These are phyloP conservation scores for Centropus bengalensis DNA, from an alignment of 2,113 vertebrate genomes.

Conservation along the genomic window DNA sequence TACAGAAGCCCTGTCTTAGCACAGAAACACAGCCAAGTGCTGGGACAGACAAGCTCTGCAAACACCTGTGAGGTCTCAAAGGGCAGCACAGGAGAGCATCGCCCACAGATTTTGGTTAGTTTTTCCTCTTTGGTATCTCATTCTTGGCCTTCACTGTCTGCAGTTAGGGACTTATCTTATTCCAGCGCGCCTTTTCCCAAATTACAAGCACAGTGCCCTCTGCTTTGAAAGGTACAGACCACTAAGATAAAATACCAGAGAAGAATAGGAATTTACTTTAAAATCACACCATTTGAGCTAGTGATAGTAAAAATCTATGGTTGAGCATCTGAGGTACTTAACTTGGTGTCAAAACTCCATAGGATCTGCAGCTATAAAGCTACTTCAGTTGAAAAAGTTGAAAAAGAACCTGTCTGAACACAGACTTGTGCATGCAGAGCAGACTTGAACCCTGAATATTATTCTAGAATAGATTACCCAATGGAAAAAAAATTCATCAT, in stretches of 20 bases:
- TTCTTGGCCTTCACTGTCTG: background rate
- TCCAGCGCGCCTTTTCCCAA: background rate
- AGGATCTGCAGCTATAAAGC: background rate
- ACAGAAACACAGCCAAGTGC: background rate
- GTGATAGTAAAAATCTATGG: background rate
- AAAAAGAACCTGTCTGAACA: background rate
- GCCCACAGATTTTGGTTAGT: background rate
- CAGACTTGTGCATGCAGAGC: background rate
- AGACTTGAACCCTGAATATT: background rate
- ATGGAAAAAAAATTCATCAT: background rate
- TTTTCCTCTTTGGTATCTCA: background rate
- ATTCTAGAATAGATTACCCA: background rate
- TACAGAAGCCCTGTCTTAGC: background rate
- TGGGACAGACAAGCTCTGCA: accelerated
- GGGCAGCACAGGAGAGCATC: background rate
- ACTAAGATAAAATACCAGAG: background rate
- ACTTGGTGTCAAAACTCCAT: background rate
- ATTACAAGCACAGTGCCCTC: background rate
- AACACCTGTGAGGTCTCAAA: accelerated
- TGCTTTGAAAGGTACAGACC: background rate
- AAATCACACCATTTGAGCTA: background rate
- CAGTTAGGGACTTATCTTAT: background rate
- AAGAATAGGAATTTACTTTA: background rate
- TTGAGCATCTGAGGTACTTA: background rate
- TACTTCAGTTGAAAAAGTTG: background rate